A percentile compares a stretch with the other conserved stretches of the same genome.
Conservation (phyloP, 2,797 vertebrate species). For the Pteropus rufus region DNA sequence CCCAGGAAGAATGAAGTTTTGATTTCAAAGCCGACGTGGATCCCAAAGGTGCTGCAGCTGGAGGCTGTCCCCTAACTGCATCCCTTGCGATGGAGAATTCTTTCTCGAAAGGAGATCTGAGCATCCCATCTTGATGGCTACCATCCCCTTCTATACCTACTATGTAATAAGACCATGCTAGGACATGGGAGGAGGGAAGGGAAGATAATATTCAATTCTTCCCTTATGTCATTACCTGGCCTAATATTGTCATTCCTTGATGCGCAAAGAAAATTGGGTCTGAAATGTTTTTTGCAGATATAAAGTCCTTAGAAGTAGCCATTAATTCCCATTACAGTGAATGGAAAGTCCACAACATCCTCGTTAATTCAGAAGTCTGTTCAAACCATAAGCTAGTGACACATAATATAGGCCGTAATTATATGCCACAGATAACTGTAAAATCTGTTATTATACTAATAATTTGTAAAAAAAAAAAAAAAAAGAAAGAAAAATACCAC, state of each 20-base stretch:
- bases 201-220: neutral
- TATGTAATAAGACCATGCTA: accelerated
- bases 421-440: conserved; percentile 7
- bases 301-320: neutral
- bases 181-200: neutral
- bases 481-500: neutral
- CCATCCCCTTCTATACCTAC: neutral
- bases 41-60: neutral
- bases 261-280: neutral
- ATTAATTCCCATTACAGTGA: neutral
- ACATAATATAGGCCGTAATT: neutral
- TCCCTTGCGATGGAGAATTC: neutral
- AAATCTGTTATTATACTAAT: conserved; percentile 2
- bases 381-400: neutral
- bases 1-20: neutral
- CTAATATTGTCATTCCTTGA: neutral
- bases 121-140: accelerated
- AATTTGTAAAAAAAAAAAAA: neutral
- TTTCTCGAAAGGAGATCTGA: neutral
- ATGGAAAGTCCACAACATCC: neutral
- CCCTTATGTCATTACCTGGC: accelerated
- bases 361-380: conserved; percentile 21
- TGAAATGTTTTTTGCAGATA: neutral
- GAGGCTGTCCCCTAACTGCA: neutral
- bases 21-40: neutral